Base-by-base conservation (phyloP, 2,113 vertebrate genomes). In the Sinocyclocheilus anophthalmus region DNA sequence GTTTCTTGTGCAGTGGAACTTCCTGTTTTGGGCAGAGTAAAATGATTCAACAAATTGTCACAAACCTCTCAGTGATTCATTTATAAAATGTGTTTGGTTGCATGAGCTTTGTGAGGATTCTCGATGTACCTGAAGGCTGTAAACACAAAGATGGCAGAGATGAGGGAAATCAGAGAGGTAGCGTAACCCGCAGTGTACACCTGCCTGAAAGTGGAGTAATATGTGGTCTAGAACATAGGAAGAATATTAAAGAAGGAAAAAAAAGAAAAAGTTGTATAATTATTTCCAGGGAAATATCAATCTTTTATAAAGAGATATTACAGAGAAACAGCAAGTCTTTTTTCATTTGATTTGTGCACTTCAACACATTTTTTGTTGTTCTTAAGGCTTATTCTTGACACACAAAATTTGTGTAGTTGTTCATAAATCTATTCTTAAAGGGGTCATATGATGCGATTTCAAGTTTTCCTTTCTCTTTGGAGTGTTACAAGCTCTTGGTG, bases 1-100 rank as follows among this genome's bases (percentile, higher is more conserved):
- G 45, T 48, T 48, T 86, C 96, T 96, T 90, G 96, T 96, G 89
- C 96, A 97, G 78, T 94, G 96, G 85, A 97, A 96, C 91, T 97
- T 97, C 88, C 96, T 97, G 85, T 0, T 0, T 63, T 45, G 18
- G 59, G 26, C 1, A 20, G 11, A 72, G 24, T 37, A 37, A 83
- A 37, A 53, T 33, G 30, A 33, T 26, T 9, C 22, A 24, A 65
- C 4, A 50, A 24, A 30, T 18, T 33, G 12, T 48, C 4, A 67
- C n/a, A 33, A 14, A 79, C 26, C 24, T 8, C 11, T 39, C 42
- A 42, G 7, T 42, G 42, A 42, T 42, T 42, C 42, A 42, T 42
- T 42, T 42, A 42, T 45, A 13, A 59, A 59, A 37, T 37, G n/a
- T 48, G 39, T 48, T 39, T 42, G 22, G n/a, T 37, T 69, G 9